Evolutionary conservation across 2,888 invertebrate genomes (phyloP).

Genomic region (Sphinx pinastri): DNA sequence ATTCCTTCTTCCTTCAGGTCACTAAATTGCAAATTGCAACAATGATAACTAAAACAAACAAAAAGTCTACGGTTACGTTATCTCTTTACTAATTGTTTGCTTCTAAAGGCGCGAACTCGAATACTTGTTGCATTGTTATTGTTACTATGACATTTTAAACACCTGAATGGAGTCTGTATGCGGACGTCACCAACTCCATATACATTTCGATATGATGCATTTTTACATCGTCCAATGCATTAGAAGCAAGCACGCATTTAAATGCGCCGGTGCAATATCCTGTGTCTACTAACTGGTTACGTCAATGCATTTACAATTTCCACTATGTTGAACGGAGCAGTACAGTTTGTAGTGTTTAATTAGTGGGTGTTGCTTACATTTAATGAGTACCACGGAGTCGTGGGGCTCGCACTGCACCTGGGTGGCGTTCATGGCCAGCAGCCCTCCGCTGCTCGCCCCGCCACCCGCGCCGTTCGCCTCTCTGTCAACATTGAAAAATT

Average conservation of each 20-base stretch:
- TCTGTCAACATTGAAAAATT: conserved; percentile 51
- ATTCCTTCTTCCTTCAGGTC: neutral
- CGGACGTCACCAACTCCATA: neutral
- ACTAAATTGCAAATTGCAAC: neutral
- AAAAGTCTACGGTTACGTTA: neutral
- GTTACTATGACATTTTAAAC: neutral
- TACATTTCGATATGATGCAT: neutral
- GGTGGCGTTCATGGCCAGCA: conserved; percentile 84
- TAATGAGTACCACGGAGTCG: conserved; percentile 89
- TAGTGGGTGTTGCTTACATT: conserved; percentile 85
- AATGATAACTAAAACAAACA: neutral
- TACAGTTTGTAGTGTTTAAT: conserved; percentile 24
- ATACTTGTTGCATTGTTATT: conserved; percentile 16
- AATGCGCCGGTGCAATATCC: conserved; percentile 23
- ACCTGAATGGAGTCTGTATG: neutral
- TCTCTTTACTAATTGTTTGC: neutral
- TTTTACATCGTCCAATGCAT: conserved; percentile 14
- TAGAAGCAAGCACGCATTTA: conserved; percentile 16
- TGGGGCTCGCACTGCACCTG: conserved; percentile 87
- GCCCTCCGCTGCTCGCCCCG: conserved; percentile 79
- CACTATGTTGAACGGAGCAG: neutral
- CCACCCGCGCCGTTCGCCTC: conserved; percentile 80
- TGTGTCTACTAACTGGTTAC: conserved; percentile 18
- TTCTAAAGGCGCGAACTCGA: neutral
- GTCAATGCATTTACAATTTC: conserved; percentile 25